Evolutionary conservation across 2,113 vertebrate genomes (phyloP), one percentile per base, ranked within the genome.

Genomic region (Zapornia atra): DNA sequence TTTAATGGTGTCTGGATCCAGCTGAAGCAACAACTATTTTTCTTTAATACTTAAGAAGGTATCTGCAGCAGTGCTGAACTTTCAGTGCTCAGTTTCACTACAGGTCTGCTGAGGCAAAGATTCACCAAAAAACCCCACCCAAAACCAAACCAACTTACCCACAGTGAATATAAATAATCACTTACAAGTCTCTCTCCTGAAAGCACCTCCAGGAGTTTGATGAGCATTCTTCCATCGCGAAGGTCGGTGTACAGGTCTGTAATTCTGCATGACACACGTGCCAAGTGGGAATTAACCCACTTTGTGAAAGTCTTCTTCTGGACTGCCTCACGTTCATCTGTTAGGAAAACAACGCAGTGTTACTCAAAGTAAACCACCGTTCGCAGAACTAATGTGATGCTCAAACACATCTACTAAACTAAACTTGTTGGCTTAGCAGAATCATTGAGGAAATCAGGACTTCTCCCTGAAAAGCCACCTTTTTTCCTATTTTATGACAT

Each of bases 291-390:
- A 96, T 99, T 99, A 34, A 99, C 99, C 99, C 99, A 99, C 83
- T 99, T 99, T 10, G 98, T 99, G 97, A 99, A 99, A 65, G 99
- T 99, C 98, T 99, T 99, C 98, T 99, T 99, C 98, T 99, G 99
- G 87, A 99, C 99, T 4, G 99, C 99, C 97, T 99, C 99, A 17
- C 99, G 99, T 92, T 99, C 99, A 98, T 99, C 99, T 99, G 54
- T 76, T 78, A 63, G 53, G 92, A 65, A 96, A 72, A 93, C 31
- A 96, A 22, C 31, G 75, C 11, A 15, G 8, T 1, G 33, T 96
- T 78, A 82, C 34, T 72, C 36, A 31, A 86, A 71, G 33, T 46
- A 57, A 48, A 85, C 36, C 77, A 31, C 63, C 7, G 11, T 18
- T 61, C 36, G 5, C 0, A 8, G 5, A 76, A 36, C 40, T 34